Evolutionary conservation across 1,140 invertebrate species (phyloP).

Genomic region (Penaeus chinensis): DNA sequence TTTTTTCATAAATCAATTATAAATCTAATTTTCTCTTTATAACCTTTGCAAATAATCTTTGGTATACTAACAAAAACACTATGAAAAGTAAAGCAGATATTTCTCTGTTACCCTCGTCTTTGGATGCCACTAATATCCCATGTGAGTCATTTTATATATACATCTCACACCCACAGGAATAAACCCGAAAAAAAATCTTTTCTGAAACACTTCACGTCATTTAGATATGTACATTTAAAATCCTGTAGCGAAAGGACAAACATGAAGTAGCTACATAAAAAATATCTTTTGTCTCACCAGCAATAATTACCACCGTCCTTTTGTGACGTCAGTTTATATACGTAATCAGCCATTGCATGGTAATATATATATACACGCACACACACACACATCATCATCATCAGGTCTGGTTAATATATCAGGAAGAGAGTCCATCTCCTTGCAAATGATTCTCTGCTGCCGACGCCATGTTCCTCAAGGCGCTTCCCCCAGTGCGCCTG

Average conservation of each 20-base stretch:
- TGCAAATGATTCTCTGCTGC: background rate
- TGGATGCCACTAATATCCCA: conserved; percentile 22
- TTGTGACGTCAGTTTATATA: conserved; percentile 9
- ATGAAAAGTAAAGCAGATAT: background rate
- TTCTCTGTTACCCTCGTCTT: conserved; percentile 11
- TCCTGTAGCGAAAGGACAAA: conserved; percentile 39
- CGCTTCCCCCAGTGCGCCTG: too few species aligned
- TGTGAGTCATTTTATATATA: conserved; percentile 8
- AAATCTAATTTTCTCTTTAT: too few species aligned
- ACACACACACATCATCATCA: conserved; percentile 24
- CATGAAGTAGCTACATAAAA: conserved; percentile 34
- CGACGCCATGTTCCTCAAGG: too few species aligned
- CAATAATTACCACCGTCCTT: background rate
- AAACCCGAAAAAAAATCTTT: too few species aligned
- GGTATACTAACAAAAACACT: conserved; percentile 23
- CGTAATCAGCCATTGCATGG: conserved; percentile 13
- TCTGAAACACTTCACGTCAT: conserved; percentile 30
- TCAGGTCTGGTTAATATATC: conserved; percentile 40
- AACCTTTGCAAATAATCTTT: conserved; percentile 13
- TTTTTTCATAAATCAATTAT: too few species aligned
- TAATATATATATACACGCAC: too few species aligned
- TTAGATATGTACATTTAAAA: conserved; percentile 46
- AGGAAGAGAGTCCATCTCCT: conserved; percentile 6
- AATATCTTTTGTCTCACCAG: conserved; percentile 30
- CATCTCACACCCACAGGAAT: conserved; percentile 18